Base-by-base conservation (phyloP, 2,797 vertebrate genomes). In the Scolopax bukidnonensis region DNA sequence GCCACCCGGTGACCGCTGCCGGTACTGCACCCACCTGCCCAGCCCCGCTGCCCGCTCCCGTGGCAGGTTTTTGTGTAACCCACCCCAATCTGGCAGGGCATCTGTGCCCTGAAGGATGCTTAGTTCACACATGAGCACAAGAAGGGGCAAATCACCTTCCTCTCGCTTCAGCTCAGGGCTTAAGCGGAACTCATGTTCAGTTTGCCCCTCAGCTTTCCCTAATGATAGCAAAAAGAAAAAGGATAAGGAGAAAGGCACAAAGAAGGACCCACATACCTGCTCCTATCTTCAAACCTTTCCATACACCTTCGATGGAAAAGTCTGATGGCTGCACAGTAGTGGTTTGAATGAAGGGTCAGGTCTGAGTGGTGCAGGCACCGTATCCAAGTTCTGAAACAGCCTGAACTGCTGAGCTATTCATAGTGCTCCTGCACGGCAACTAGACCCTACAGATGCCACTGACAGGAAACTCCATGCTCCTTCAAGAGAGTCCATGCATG, bases 171-270 rank as follows among this genome's bases (percentile, higher is more conserved):
- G n/a, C 19, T 18, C 24, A 24, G 43, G 48, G 4, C 11, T 27
- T 11, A 12, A 63, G 16, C 0, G 0, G 38, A 19, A 5, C 9
- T 2, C 20, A 24, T 16, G 24, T 6, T 6, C n/a, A 4, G 14
- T 15, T 78, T 48, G 4, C 7, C 23, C 11, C 32, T 81, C 30
- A 15, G 25, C 32, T 43, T 76, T 16, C 47, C 19, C 14, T 16
- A 16, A 24, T 5, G 19, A 25, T 5, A 1, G 12, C 13, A 47
- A 56, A 47, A 33, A 4, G 7, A 2, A 25, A 59, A 83, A 56
- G 28, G 7, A 4, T 24, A 50, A 54, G 5, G 12, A 28, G 18
- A 36, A 19, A 24, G 38, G 18, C 11, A n/a, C 51, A 11, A 51
- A 30, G 59, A 56, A 53, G 21, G 9, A 23, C 7, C 13, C 24